A percentile compares a stretch with the other conserved stretches of the same genome.
Evolutionary conservation across 2,888 invertebrate species (phyloP).

Genomic region (Torymus auratus): DNA sequence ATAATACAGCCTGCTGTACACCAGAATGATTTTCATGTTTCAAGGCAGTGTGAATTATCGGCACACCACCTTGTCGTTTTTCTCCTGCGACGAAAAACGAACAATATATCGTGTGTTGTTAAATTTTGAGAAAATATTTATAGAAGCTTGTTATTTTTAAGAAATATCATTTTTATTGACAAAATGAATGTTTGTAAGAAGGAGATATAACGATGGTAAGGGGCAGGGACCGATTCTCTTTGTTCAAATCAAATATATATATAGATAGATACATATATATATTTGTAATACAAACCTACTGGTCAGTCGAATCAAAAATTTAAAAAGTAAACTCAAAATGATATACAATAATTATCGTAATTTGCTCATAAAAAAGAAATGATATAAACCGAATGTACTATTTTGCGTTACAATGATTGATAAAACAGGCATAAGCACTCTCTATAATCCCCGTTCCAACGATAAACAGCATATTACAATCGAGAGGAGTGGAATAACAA

Average conservation of each 20-base stretch:
- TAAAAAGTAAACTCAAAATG: slow-evolving; percentile 41
- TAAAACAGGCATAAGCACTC: slow-evolving; percentile 58
- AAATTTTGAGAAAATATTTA: slow-evolving; percentile 57
- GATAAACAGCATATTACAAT: slow-evolving; percentile 61
- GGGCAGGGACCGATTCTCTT: slow-evolving; percentile 57
- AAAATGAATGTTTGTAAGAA: slow-evolving; percentile 61
- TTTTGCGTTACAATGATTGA: slow-evolving; percentile 53
- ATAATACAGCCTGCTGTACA: slow-evolving; percentile 76
- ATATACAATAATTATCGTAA: slow-evolving; percentile 36
- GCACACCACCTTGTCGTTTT: slow-evolving; percentile 55
- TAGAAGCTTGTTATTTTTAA: slow-evolving; percentile 57
- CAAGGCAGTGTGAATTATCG: slow-evolving; percentile 71
- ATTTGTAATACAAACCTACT: slow-evolving; percentile 48
- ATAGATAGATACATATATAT: slow-evolving; percentile 4
- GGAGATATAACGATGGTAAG: slow-evolving; percentile 61
- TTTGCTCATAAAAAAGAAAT: slow-evolving; percentile 43
- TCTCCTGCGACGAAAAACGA: slow-evolving; percentile 43
- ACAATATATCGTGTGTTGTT: slow-evolving; percentile 49
- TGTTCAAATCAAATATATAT: slow-evolving; percentile 51
- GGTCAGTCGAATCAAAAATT: slow-evolving; percentile 52
- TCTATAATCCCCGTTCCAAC: slow-evolving; percentile 61
- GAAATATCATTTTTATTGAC: slow-evolving; percentile 60
- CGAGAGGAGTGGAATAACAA: slow-evolving; percentile 61
- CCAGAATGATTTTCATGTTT: slow-evolving; percentile 70
- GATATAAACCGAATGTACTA: slow-evolving; percentile 47